phyloP scores from a whole-genome alignment of 2,797 vertebrate species.

The Sebastes steindachneri region DNA sequence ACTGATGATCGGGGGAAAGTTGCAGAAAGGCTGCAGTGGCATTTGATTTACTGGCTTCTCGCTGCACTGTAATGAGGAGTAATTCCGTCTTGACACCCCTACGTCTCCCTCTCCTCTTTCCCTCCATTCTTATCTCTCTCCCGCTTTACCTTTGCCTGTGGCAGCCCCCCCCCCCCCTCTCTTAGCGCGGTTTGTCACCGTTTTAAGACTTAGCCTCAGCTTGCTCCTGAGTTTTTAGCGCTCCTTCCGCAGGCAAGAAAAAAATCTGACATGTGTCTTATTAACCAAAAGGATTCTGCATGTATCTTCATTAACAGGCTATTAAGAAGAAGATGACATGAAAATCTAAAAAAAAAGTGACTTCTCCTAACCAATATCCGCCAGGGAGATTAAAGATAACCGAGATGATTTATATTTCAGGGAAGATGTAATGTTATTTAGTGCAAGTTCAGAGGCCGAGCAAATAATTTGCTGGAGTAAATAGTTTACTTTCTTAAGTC shows the following conservation, averaged over 20 bases:
- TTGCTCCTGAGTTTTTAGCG: constrained; percentile 67
- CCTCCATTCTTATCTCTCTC: constrained; percentile 60
- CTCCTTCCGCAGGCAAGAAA: constrained; percentile 68
- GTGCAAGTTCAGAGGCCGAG: constrained; percentile 69
- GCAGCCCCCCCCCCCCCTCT: constrained; percentile 22
- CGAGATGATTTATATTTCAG: constrained; percentile 70
- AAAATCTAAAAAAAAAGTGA: constrained; percentile 74
- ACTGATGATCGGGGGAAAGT: constrained; percentile 79
- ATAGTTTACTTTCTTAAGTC: constrained; percentile 23
- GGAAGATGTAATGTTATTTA: constrained; percentile 59
- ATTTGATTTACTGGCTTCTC: constrained; percentile 85
- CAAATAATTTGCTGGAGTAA: constrained; percentile 61
- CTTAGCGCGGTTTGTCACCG: constrained; percentile 61
- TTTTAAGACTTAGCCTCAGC: constrained; percentile 66
- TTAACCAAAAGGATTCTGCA: constrained; percentile 77
- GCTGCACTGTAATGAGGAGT: constrained; percentile 83
- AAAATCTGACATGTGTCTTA: constrained; percentile 80
- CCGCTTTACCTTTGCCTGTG: constrained; percentile 66
- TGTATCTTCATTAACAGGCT: constrained; percentile 81
- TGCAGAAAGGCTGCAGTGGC: constrained; percentile 71
- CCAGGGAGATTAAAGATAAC: constrained; percentile 70
- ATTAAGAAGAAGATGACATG: constrained; percentile 70
- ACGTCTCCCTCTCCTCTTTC: constrained; percentile 57
- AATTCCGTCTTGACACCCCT: constrained; percentile 81
- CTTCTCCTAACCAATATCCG: constrained; percentile 71